Evolutionary conservation across 2,888 invertebrate genomes (phyloP).

Genomic region (Oxytorus armatus): DNA sequence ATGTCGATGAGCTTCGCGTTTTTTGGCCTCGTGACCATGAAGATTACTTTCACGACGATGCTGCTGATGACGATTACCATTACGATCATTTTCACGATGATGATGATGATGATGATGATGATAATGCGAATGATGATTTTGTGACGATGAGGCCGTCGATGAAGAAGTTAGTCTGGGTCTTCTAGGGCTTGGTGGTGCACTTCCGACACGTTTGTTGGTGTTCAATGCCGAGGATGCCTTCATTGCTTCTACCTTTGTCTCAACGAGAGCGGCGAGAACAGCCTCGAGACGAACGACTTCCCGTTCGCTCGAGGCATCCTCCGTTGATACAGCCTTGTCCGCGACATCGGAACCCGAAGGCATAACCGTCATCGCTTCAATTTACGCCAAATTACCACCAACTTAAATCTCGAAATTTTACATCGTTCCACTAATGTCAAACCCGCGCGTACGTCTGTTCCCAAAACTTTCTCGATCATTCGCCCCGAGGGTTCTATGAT

Average conservation of each 20-base stretch:
- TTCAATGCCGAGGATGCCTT: slow-evolving; percentile 84
- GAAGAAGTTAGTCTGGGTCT: slow-evolving; percentile 84
- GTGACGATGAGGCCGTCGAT: slow-evolving; percentile 84
- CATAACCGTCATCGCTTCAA: slow-evolving; percentile 80
- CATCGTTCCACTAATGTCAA: slow-evolving; percentile 30
- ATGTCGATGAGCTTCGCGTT: slow-evolving; percentile 72
- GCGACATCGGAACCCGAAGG: slow-evolving; percentile 85
- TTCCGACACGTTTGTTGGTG: slow-evolving; percentile 85
- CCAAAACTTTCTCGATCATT: slow-evolving; percentile 10
- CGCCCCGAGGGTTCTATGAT: not conserved
- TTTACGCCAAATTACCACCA: slow-evolving; percentile 10
- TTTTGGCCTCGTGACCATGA: slow-evolving; percentile 59
- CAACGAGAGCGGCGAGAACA: slow-evolving; percentile 89
- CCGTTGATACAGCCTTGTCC: slow-evolving; percentile 91
- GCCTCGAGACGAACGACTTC: slow-evolving; percentile 89
- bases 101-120: slow-evolving; percentile 76
- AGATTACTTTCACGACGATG: slow-evolving; percentile 71
- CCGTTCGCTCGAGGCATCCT: slow-evolving; percentile 85
- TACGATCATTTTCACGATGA: slow-evolving; percentile 69
- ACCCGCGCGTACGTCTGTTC: not conserved
- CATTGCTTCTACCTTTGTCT: slow-evolving; percentile 89
- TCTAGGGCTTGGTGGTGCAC: slow-evolving; percentile 84
- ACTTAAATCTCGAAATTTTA: slow-evolving; percentile 6
- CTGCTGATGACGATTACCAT: slow-evolving; percentile 68
- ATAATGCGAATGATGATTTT: slow-evolving; percentile 80